These are phyloP conservation scores for Scomber japonicus DNA, from an alignment of 2,113 vertebrate genomes.

Conservation along the genomic window DNA sequence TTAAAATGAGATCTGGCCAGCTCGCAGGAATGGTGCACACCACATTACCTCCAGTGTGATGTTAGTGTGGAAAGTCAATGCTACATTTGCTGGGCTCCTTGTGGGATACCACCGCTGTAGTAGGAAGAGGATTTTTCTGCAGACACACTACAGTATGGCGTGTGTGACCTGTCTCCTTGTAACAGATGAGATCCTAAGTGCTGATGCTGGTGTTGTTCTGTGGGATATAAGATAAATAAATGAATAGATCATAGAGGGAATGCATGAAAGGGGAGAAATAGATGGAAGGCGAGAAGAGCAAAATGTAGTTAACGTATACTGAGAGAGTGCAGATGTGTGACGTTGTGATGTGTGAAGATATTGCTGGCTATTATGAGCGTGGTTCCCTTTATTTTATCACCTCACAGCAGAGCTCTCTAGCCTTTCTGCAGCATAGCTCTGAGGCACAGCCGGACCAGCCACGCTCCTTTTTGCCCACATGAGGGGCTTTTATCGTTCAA, in stretches of 20 bases:
- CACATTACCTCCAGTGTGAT: conserved; percentile 45
- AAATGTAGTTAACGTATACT: conserved; percentile 63
- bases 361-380: conserved; percentile 74
- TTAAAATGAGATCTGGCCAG: conserved; percentile 48
- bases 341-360: conserved; percentile 80
- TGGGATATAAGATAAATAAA: conserved; percentile 71
- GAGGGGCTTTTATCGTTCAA: conserved; percentile 69
- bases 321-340: conserved; percentile 73
- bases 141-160: conserved; percentile 30
- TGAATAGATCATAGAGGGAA: conserved; percentile 57
- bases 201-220: conserved; percentile 71
- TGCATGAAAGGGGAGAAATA: conserved; percentile 38
- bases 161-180: conserved; percentile 62
- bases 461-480: conserved; percentile 54
- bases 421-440: conserved; percentile 52
- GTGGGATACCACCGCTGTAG: conserved; percentile 50
- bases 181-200: conserved; percentile 75
- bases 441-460: conserved; percentile 57
- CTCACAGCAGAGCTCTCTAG: conserved; percentile 65
- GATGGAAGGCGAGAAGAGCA: conserved; percentile 51
- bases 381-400: conserved; percentile 80
- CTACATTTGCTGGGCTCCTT: conserved; percentile 40
- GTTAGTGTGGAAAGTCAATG: conserved; percentile 53
- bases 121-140: conserved; percentile 30
- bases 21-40: conserved; percentile 26